phyloP scores from a whole-genome alignment of 2,888 invertebrate species.

The Iselma pallidipennis region DNA sequence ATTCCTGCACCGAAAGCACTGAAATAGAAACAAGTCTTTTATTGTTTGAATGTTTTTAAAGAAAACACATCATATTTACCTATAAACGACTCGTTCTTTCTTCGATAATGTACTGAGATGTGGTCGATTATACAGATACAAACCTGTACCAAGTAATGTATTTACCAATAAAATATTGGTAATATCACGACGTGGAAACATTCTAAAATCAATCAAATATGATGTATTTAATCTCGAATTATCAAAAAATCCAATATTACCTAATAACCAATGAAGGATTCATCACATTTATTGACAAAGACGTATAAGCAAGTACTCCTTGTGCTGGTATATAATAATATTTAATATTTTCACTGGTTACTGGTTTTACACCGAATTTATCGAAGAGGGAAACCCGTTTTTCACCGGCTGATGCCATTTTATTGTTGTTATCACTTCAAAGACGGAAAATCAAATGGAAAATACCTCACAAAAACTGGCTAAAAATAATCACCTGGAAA shows the following conservation, averaged over 20 bases:
- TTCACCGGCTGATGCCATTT: conserved; percentile 43
- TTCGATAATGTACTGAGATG: conserved; percentile 71
- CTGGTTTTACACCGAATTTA: conserved; percentile 63
- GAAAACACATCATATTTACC: conserved; percentile 54
- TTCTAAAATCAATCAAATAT: conserved; percentile 57
- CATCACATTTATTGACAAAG: conserved; percentile 82
- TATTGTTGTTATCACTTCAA: too few species aligned
- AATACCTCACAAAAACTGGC: too few species aligned
- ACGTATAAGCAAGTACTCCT: conserved; percentile 76
- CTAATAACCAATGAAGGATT: conserved; percentile 77
- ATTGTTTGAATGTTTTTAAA: conserved; percentile 2
- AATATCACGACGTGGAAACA: conserved; percentile 74
- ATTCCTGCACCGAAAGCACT: conserved; percentile 73
- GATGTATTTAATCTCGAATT: conserved; percentile 5
- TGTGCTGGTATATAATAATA: conserved; percentile 77
- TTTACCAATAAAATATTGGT: conserved; percentile 81
- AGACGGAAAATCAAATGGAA: background rate
- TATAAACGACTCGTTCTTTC: conserved; percentile 68
- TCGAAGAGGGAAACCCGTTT: conserved; percentile 42
- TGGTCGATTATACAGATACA: conserved; percentile 81
- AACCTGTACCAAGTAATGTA: conserved; percentile 79
- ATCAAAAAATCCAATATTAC: conserved; percentile 52
- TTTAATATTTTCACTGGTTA: conserved; percentile 71
- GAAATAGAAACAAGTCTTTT: conserved; percentile 33
- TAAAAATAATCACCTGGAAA: too few species aligned